Percentiles rank a stretch among this genome's conserved stretches.
Conservation (phyloP, 2,113 vertebrate genomes). For the Anolis carolinensis region DNA sequence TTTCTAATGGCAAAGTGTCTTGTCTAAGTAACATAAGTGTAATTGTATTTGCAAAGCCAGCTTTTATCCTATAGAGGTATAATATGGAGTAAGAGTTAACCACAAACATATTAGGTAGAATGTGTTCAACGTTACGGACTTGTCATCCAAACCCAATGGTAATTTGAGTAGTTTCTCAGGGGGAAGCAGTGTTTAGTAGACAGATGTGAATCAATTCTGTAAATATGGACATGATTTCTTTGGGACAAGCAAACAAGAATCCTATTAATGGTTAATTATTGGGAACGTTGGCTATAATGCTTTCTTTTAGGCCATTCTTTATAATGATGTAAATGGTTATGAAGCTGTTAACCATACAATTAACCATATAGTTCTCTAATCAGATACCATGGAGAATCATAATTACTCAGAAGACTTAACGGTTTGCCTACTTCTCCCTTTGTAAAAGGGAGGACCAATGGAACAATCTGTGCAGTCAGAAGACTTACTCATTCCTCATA, state of each 20-base stretch:
- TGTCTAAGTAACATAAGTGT: background rate
- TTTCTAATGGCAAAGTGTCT: background rate
- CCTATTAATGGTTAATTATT: background rate
- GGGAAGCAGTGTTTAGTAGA: background rate
- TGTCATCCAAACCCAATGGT: background rate
- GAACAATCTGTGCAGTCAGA: background rate
- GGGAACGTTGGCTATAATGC: too few relatives aligned
- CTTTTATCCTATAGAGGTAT: background rate
- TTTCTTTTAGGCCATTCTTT: too few relatives aligned
- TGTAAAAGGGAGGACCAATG: background rate
- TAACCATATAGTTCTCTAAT: background rate
- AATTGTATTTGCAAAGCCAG: too few relatives aligned
- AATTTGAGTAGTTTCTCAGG: background rate
- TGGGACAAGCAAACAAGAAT: background rate
- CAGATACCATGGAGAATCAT: background rate
- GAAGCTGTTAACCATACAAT: background rate
- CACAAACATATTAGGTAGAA: too few relatives aligned
- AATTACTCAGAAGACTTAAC: background rate
- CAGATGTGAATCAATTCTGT: background rate
- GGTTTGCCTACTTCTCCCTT: background rate
- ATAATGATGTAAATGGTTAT: background rate
- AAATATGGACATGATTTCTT: background rate
- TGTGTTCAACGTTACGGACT: background rate
- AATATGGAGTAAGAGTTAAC: background rate
- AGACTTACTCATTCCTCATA: background rate